phyloP scores from a whole-genome alignment of 2,888 invertebrate genomes.

The Pelosia muscerda region DNA sequence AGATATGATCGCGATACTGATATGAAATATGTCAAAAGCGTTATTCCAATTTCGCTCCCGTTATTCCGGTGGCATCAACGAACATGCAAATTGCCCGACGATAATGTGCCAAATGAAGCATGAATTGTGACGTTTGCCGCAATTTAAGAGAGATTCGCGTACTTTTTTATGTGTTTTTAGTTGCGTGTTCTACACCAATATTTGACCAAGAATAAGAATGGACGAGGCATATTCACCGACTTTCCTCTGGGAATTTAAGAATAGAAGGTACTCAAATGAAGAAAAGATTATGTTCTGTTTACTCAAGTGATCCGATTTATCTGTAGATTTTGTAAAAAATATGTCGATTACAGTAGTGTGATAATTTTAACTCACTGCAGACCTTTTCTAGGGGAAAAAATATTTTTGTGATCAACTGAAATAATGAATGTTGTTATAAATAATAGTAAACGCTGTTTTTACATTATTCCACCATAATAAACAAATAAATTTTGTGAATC shows the following conservation, averaged over 20 bases:
- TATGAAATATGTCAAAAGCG: constrained; percentile 56
- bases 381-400: too few species aligned
- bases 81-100: constrained; percentile 70
- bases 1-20: constrained; percentile 30
- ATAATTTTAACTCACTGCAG: too few species aligned
- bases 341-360: too few species aligned
- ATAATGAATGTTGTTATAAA: too few species aligned
- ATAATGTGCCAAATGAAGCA: constrained; percentile 73
- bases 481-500: too few species aligned
- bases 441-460: too few species aligned
- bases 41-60: constrained; percentile 67
- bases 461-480: too few species aligned
- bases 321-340: too few species aligned
- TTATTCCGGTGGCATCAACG: constrained; percentile 63
- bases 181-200: neutral
- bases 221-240: neutral
- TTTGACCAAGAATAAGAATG: too few species aligned
- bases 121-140: constrained; percentile 51
- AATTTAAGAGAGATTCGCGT: constrained; percentile 24
- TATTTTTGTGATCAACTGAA: too few species aligned
- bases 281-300: neutral
- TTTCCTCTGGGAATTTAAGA: neutral
- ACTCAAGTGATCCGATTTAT: neutral
- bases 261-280: neutral
- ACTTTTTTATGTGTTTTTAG: neutral